phyloP scores from a whole-genome alignment of 2,797 vertebrate genomes.

The Sebastes diploproa region DNA sequence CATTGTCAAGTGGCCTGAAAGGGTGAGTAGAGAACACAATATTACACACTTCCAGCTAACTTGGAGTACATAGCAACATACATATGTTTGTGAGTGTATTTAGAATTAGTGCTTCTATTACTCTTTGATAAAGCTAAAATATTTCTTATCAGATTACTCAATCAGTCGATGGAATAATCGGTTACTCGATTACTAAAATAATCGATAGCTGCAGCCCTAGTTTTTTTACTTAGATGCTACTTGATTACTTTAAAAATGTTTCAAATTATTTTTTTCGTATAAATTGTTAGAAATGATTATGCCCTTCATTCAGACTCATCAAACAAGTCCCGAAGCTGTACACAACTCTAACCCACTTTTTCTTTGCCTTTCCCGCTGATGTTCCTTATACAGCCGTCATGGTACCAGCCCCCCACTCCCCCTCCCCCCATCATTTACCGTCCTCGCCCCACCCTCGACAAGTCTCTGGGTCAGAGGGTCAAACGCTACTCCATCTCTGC shows the following conservation, averaged over 20 bases:
- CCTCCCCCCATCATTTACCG: conserved; percentile 68
- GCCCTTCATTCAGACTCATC: background rate
- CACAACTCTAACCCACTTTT: background rate
- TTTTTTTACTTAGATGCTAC: background rate
- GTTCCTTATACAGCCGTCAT: conserved; percentile 74
- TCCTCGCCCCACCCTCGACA: conserved; percentile 65
- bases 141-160: too few species aligned
- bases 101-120: background rate
- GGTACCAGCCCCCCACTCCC: conserved; percentile 78
- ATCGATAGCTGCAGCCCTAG: too few species aligned
- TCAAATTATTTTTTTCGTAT: background rate
- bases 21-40: conserved; percentile 73
- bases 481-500: conserved; percentile 73
- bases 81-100: background rate
- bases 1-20: conserved; percentile 95
- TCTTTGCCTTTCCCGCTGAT: background rate
- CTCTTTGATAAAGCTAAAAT: too few species aligned
- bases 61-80: background rate
- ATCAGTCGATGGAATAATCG: too few species aligned
- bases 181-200: too few species aligned
- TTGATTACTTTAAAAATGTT: background rate
- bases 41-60: background rate
- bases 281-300: background rate
- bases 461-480: conserved; percentile 45
- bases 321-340: background rate